A percentile compares a stretch with the other conserved stretches of the same genome.
Conservation (phyloP, 2,888 invertebrate genomes). For the Allygus modestus region DNA sequence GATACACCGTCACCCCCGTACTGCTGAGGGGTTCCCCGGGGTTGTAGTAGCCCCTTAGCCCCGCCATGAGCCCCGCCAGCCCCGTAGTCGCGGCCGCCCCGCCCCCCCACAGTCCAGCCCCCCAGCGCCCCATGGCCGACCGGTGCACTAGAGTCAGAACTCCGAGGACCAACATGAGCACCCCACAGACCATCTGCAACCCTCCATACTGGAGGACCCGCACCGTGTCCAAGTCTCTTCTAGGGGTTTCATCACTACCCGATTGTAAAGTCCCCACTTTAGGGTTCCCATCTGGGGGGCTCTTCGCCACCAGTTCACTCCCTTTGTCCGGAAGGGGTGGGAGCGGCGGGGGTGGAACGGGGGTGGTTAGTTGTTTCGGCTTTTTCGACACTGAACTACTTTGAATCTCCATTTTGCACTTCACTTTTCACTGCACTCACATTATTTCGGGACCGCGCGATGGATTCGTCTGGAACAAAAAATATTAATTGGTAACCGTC, state of each 20-base stretch:
- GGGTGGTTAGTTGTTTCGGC: slow-evolving; percentile 49
- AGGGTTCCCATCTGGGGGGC: slow-evolving; percentile 61
- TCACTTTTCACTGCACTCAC: slow-evolving; percentile 28
- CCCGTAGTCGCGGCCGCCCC: slow-evolving; percentile 70
- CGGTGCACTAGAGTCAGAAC: slow-evolving; percentile 71
- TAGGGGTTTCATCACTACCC: slow-evolving; percentile 24
- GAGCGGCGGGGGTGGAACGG: slow-evolving; percentile 47
- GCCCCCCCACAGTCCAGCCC: slow-evolving; percentile 72
- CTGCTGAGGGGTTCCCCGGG: slow-evolving; percentile 66
- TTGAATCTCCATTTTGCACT: slow-evolving; percentile 25
- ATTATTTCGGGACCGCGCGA: not conserved
- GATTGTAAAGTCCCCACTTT: slow-evolving; percentile 39
- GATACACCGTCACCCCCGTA: slow-evolving; percentile 70
- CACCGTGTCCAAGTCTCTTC: slow-evolving; percentile 4
- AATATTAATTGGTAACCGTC: not conserved
- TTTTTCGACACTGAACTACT: slow-evolving; percentile 22
- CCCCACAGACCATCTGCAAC: slow-evolving; percentile 70
- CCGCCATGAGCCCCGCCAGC: slow-evolving; percentile 71
- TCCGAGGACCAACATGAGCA: slow-evolving; percentile 72
- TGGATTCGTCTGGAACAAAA: slow-evolving; percentile 6
- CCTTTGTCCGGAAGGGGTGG: slow-evolving; percentile 52
- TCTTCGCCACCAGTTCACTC: slow-evolving; percentile 65
- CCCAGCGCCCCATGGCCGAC: slow-evolving; percentile 71
- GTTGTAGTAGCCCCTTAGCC: slow-evolving; percentile 69
- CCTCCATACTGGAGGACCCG: slow-evolving; percentile 45